These are phyloP conservation scores for Drosophila kanekoi DNA, from an alignment of 2,888 invertebrate genomes.

Conservation along the genomic window DNA sequence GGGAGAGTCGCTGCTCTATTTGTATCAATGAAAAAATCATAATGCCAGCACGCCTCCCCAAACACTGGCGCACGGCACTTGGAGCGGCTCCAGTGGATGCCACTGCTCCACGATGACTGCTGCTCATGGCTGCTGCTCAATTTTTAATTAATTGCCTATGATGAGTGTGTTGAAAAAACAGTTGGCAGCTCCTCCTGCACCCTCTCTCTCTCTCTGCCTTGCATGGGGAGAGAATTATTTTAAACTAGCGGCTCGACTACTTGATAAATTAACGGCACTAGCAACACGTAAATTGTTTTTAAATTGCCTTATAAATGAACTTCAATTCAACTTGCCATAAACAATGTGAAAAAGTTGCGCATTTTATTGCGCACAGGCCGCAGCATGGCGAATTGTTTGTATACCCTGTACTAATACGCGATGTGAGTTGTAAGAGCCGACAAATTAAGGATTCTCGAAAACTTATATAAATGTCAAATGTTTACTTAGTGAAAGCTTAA, in stretches of 20 bases:
- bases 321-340: conserved; percentile 71
- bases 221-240: conserved; percentile 44
- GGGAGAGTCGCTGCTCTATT: conserved; percentile 52
- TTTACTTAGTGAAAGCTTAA: too few relatives aligned
- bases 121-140: conserved; percentile 43
- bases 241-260: conserved; percentile 52
- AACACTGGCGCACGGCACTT: conserved; percentile 28
- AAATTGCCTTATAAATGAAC: conserved; percentile 79
- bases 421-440: background rate
- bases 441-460: too few relatives aligned
- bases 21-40: conserved; percentile 82
- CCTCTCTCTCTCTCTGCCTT: background rate
- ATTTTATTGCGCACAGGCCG: conserved; percentile 46
- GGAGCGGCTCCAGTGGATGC: conserved; percentile 22
- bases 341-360: conserved; percentile 59
- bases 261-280: conserved; percentile 81
- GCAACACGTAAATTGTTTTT: conserved; percentile 80
- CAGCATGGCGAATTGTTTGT: conserved; percentile 9
- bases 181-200: conserved; percentile 23
- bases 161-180: conserved; percentile 79
- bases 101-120: conserved; percentile 10
- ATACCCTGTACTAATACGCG: conserved; percentile 19
- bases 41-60: conserved; percentile 71
- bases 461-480: too few relatives aligned
- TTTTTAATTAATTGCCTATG: conserved; percentile 79